These are phyloP conservation scores for Temnothorax ravouxi DNA, from an alignment of 2,888 invertebrate species.

Conservation along the genomic window DNA sequence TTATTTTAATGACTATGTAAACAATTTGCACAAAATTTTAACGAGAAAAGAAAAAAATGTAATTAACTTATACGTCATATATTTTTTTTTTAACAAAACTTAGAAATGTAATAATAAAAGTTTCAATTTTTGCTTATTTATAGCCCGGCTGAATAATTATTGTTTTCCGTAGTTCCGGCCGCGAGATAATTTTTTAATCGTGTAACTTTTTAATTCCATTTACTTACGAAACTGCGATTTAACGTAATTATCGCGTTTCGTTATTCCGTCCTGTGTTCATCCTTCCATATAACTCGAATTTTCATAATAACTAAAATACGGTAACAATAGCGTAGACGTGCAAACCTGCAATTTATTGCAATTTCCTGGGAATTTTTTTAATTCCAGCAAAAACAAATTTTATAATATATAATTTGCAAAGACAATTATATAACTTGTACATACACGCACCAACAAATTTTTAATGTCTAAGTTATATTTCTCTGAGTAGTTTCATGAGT, in stretches of 20 bases:
- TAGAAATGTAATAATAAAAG: conserved; percentile 9
- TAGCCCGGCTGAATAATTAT: conserved; percentile 8
- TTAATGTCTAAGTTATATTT: neutral
- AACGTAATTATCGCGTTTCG: conserved; percentile 39
- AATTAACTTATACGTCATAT: neutral
- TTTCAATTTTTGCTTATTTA: conserved; percentile 33
- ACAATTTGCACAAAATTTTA: neutral
- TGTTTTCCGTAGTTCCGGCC: neutral
- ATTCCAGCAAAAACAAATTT: neutral
- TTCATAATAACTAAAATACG: conserved; percentile 5
- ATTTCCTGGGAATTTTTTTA: neutral
- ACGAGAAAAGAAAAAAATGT: neutral
- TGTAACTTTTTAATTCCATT: conserved; percentile 25
- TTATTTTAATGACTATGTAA: neutral
- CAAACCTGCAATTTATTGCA: neutral
- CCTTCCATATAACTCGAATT: neutral
- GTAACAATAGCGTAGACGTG: neutral
- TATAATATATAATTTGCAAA: neutral
- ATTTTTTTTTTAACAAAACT: conserved; percentile 12
- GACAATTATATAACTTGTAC: neutral
- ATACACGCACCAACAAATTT: conserved; percentile 2
- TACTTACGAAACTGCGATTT: conserved; percentile 30
- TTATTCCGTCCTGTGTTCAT: conserved; percentile 21
- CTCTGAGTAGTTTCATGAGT: neutral
- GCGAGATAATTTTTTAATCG: conserved; percentile 27